Evolutionary conservation across 2,888 invertebrate species (phyloP), one percentile per base, ranked within the genome.

Genomic region (Pteria penguin): DNA sequence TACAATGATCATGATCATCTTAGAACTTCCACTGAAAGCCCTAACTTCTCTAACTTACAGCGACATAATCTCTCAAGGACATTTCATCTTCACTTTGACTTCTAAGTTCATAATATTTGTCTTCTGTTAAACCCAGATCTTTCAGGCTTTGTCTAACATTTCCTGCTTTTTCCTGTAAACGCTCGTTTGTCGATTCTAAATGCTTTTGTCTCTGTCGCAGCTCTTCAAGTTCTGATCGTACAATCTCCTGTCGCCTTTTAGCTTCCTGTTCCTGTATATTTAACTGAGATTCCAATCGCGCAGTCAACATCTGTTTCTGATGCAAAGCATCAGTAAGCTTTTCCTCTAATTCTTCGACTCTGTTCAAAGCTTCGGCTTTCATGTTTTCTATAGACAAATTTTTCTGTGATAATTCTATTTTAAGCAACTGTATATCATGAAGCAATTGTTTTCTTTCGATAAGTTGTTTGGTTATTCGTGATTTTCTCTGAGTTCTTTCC

Each of bases 381-480:
- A 91, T 79, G 80, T 90, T 92, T 72, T 92, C 91, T 31, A 92
- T 80, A 24, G 89, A 83, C 65, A 92, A 81, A 72, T 89, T 88
- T 78, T 91, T 92, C 75, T 92, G 92, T 3, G 91, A 91, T 31
- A 92, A 78, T 80, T 92, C 92, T 66, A 92, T 92, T 78, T 91
- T 91, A 8, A 91, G 80, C n/a, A 92, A 78, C 72, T 92, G 92
- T 52, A 92, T 70, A 75, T 92, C 92, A 76, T 92, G 92, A 22
- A 88, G 67, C 11, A 92, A 82, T 75, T 92, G 92, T 79, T 92
- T 92, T 69, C 88, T 82, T 79, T 92, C 92, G 24, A 91, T 87
- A 11, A 91, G 78, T 70, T 91, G 91, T 79, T 86, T 89, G 5
- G 90, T 87, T 24, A 91, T 85, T 71, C 86, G 87, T 61, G 85